phyloP scores from a whole-genome alignment of 2,888 invertebrate species.

The Nomada fabriciana region DNA sequence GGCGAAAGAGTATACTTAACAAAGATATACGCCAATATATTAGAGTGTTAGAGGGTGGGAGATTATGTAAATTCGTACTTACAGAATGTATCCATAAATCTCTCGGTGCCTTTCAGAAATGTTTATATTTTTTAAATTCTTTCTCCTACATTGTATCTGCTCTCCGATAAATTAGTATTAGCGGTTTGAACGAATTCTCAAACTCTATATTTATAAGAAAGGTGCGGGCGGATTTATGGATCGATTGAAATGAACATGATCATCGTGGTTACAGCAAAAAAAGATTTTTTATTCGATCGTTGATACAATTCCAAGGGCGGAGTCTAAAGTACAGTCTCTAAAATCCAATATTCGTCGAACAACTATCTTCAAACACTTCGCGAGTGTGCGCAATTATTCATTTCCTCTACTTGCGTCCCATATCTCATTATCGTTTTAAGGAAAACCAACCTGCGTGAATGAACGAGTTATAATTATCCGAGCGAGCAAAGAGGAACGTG shows the following conservation, averaged over 20 bases:
- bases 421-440: not conserved
- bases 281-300: slow-evolving; percentile 35
- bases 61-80: slow-evolving; percentile 30
- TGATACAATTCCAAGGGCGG: slow-evolving; percentile 3
- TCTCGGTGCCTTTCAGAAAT: not conserved
- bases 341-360: slow-evolving; percentile 12
- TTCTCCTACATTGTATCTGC: not conserved
- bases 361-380: not conserved
- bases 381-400: slow-evolving; percentile 4
- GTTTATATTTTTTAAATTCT: not conserved
- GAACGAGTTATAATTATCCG: slow-evolving; percentile 12
- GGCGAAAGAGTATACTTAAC: slow-evolving; percentile 35
- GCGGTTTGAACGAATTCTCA: not conserved
- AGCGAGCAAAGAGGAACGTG: not conserved
- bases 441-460: not conserved
- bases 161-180: not conserved
- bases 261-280: slow-evolving; percentile 14
- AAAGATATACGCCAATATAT: slow-evolving; percentile 37
- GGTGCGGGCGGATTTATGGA: slow-evolving; percentile 12
- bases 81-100: slow-evolving; percentile 13
- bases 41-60: slow-evolving; percentile 26
- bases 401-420: slow-evolving; percentile 10
- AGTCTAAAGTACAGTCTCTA: slow-evolving; percentile 16
- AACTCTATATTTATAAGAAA: not conserved
- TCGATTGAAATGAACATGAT: not conserved